Conservation (phyloP, 2,113 vertebrate genomes). For the Hyperoodon ampullatus region DNA sequence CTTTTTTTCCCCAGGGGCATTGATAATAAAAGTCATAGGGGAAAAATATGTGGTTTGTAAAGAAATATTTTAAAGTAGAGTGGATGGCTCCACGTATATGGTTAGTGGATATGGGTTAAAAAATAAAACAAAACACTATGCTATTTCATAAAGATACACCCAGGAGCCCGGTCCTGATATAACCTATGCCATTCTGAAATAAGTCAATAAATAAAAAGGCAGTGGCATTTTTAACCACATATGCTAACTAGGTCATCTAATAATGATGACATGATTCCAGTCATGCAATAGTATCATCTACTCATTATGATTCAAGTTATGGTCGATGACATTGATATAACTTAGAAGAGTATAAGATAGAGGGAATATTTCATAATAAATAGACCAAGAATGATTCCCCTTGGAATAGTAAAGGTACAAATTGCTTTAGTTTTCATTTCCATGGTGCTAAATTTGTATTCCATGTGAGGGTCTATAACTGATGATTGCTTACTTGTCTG, state of each 20-base stretch:
- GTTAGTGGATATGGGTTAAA: conserved; percentile 63
- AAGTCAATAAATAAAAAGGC: conserved; percentile 76
- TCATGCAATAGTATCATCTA: conserved; percentile 76
- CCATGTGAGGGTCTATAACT: conserved; percentile 82
- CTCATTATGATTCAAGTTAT: conserved; percentile 79
- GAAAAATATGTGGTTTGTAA: conserved; percentile 47
- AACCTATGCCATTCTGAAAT: conserved; percentile 64
- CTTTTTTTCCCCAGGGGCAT: neutral
- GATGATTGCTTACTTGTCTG: conserved; percentile 85
- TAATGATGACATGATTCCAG: conserved; percentile 78
- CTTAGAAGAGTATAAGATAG: conserved; percentile 83
- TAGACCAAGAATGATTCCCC: conserved; percentile 83
- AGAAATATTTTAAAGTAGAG: conserved; percentile 71
- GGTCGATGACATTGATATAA: conserved; percentile 85
- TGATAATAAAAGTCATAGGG: conserved; percentile 67
- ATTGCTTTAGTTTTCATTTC: conserved; percentile 88
- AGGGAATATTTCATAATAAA: conserved; percentile 85
- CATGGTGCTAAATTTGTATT: conserved; percentile 85
- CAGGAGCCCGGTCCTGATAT: conserved; percentile 51
- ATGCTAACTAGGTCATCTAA: conserved; percentile 79
- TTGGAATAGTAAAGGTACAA: conserved; percentile 86
- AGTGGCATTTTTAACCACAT: conserved; percentile 79
- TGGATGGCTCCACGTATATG: conserved; percentile 50
- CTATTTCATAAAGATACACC: conserved; percentile 60
- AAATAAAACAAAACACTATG: conserved; percentile 41